These are phyloP conservation scores for Catajapyx aquilonaris DNA, from an alignment of 1,140 invertebrate genomes.

Conservation along the genomic window DNA sequence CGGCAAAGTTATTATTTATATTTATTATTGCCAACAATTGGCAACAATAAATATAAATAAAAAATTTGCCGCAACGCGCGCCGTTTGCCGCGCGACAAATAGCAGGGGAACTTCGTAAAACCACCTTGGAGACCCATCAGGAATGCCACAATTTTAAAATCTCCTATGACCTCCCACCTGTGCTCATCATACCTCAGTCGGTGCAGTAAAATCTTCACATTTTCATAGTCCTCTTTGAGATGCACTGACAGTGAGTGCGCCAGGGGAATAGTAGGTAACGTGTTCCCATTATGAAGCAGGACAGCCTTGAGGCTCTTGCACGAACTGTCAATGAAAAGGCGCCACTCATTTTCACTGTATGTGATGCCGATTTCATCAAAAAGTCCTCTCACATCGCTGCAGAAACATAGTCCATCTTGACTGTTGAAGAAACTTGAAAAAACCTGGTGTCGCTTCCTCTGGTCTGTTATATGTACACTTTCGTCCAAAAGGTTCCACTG, in stretches of 20 bases:
- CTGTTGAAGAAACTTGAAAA: slow-evolving; percentile 9
- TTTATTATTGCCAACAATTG: too few species aligned
- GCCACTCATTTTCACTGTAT: slow-evolving; percentile 11
- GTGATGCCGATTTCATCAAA: slow-evolving; percentile 14
- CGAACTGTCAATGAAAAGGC: slow-evolving; percentile 17
- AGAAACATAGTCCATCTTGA: slow-evolving; percentile 14
- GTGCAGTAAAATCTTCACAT: slow-evolving; percentile 14
- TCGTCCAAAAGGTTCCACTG: too few species aligned
- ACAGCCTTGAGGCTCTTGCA: slow-evolving; percentile 16
- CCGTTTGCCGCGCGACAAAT: too few species aligned
- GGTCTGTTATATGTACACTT: too few species aligned
- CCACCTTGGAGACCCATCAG: background rate
- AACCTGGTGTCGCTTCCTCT: too few species aligned
- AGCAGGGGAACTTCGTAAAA: background rate
- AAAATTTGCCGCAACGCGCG: too few species aligned
- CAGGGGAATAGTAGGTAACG: slow-evolving; percentile 16
- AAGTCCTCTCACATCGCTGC: slow-evolving; percentile 11
- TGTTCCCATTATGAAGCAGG: slow-evolving; percentile 18
- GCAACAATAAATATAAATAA: background rate
- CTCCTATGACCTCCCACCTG: slow-evolving; percentile 11
- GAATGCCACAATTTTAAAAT: slow-evolving; percentile 1
- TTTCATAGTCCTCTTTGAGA: slow-evolving; percentile 17
- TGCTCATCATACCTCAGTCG: slow-evolving; percentile 16
- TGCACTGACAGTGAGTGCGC: slow-evolving; percentile 15
- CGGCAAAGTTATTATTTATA: too few species aligned